Conservation (phyloP, 1,140 invertebrate species). For the Portunus trituberculatus region DNA sequence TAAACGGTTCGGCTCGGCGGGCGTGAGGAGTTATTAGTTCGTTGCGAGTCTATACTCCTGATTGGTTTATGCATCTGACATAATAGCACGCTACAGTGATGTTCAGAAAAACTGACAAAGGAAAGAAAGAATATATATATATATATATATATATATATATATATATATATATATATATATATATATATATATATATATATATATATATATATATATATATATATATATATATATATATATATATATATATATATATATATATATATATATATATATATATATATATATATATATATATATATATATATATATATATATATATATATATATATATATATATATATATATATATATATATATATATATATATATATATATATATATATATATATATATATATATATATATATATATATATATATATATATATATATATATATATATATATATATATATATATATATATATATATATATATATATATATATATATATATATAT, state of each 20-base stretch:
- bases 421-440: neutral
- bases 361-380: conserved; percentile 60
- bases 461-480: too few relatives aligned
- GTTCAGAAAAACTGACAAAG: neutral
- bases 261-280: conserved; percentile 48
- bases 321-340: conserved; percentile 59
- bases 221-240: conserved; percentile 59
- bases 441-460: too few relatives aligned
- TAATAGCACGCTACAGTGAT: too few relatives aligned
- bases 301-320: conserved; percentile 39
- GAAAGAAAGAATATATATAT: neutral
- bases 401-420: conserved; percentile 17
- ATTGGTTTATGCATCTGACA: too few relatives aligned
- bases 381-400: conserved; percentile 33
- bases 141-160: neutral
- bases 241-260: conserved; percentile 62
- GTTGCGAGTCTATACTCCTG: too few relatives aligned
- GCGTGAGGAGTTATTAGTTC: too few relatives aligned
- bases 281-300: conserved; percentile 31
- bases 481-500: too few relatives aligned
- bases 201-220: conserved; percentile 37
- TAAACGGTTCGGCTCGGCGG: neutral
- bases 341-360: conserved; percentile 57
- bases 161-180: conserved; percentile 30
- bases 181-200: conserved; percentile 6